phyloP scores from a whole-genome alignment of 1,140 invertebrate genomes.

The Drosophila lacteicornis region DNA sequence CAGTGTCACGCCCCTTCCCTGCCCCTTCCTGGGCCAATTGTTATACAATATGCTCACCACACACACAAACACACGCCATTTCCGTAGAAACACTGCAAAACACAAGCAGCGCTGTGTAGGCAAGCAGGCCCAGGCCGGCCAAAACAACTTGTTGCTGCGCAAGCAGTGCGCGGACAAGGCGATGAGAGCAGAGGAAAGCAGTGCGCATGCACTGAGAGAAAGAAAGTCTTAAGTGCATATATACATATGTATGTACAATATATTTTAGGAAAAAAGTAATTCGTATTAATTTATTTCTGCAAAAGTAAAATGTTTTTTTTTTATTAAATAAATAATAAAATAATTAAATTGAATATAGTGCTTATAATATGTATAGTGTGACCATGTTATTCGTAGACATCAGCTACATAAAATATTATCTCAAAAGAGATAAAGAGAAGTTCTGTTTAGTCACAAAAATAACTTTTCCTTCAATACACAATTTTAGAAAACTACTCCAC shows the following conservation, averaged over 20 bases:
- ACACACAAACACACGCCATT: neutral
- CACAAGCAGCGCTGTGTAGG: neutral
- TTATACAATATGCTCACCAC: conserved; percentile 16
- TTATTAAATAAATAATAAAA: neutral
- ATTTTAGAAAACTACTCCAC: too few species aligned
- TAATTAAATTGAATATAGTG: neutral
- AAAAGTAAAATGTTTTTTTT: neutral
- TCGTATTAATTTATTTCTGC: neutral
- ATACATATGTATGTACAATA: neutral
- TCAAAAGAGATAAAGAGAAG: too few species aligned
- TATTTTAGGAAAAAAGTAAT: neutral
- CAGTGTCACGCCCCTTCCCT: conserved; percentile 3
- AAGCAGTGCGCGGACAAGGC: conserved; percentile 8
- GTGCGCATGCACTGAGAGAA: neutral
- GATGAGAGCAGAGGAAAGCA: neutral
- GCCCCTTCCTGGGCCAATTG: neutral
- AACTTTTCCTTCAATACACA: too few species aligned
- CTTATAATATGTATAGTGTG: neutral
- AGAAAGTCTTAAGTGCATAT: neutral
- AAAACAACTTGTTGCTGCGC: conserved; percentile 33
- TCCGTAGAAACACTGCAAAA: neutral
- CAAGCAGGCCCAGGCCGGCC: neutral
- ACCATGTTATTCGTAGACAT: neutral
- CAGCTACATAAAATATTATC: neutral
- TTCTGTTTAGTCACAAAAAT: neutral